Base-by-base conservation (phyloP, 2,797 vertebrate species). In the Morus bassanus region DNA sequence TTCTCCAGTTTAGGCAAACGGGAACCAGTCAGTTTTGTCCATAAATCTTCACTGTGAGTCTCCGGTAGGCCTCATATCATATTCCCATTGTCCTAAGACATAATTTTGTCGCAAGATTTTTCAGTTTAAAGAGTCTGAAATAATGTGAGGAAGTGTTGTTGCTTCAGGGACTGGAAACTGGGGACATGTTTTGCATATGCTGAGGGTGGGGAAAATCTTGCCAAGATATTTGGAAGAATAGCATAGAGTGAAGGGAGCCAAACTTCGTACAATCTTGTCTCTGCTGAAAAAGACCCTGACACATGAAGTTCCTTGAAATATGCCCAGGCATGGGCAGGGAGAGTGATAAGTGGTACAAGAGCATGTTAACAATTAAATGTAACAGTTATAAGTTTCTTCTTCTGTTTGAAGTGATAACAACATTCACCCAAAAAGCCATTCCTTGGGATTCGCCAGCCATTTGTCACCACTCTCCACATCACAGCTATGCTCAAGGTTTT, bases 401-500 rank as follows among this genome's bases (percentile, higher is more conserved):
- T 73, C 39, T 61, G 8, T 9, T 61, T 79, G 30, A 73, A 57
- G 10, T 25, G 9, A 25, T 35, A 88, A n/a, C 12, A 39, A 7
- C 12, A 31, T 10, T 64, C 17, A 43, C 15, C 8, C 45, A 27
- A 64, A 82, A 79, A 51, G 10, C 10, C 8, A 45, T 45, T 88
- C 27, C n/a, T 57, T 76, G n/a, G n/a, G 23, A 9, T 54, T 30
- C 23, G 50, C 50, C n/a, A 73, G 24, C 4, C 46, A n/a, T 60
- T 45, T 68, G 13, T 57, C 18, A 31, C n/a, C 22, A 28, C 6
- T 37, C 7, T 57, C 12, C 16, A 11, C 10, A 54, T 25, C 37
- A 85, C 21, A 73, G 23, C 24, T 57, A 41, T 0, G 0, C 12
- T 69, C 63, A 57, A 69, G 10, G 1, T 3, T 80, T 35, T 88